A percentile compares a stretch with the other conserved stretches of the same genome.
phyloP scores from a whole-genome alignment of 64 coral and sea anemone species.

The Cladopsammia gracilis region DNA sequence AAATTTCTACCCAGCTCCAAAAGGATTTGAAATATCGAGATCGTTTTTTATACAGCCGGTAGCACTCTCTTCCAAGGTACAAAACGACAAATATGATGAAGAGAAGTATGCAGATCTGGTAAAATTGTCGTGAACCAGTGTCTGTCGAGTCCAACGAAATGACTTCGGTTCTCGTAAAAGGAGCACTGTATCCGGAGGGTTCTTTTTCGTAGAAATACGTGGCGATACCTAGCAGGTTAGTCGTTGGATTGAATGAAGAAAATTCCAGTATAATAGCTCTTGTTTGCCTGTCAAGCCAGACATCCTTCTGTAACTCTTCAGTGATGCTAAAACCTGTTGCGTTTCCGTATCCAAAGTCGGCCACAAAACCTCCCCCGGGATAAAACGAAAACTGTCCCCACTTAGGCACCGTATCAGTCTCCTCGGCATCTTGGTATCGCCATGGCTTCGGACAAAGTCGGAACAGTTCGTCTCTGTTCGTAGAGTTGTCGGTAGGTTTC shows the following conservation, averaged over 20 bases:
- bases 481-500: slow-evolving; percentile 21
- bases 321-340: slow-evolving; percentile 48
- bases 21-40: slow-evolving; percentile 48
- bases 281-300: slow-evolving; percentile 61
- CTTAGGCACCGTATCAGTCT: slow-evolving; percentile 17
- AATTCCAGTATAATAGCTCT: slow-evolving; percentile 67
- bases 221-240: slow-evolving; percentile 36
- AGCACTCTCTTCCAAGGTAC: slow-evolving; percentile 64
- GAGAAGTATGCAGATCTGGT: slow-evolving; percentile 57
- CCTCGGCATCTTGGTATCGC: slow-evolving; percentile 53
- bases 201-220: slow-evolving; percentile 60
- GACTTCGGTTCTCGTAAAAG: slow-evolving; percentile 20
- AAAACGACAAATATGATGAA: slow-evolving; percentile 68
- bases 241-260: slow-evolving; percentile 54
- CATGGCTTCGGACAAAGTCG: slow-evolving; percentile 78
- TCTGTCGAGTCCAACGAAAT: slow-evolving; percentile 62
- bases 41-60: slow-evolving; percentile 15
- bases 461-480: slow-evolving; percentile 39
- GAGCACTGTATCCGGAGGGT: slow-evolving; percentile 47
- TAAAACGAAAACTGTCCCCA: slow-evolving; percentile 68
- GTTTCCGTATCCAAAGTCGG: slow-evolving; percentile 57
- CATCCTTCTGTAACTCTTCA: slow-evolving; percentile 18
- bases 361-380: slow-evolving; percentile 65
- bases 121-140: slow-evolving; percentile 42
- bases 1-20: slow-evolving; percentile 34